Evolutionary conservation across 2,113 vertebrate genomes (phyloP), one percentile per base, ranked within the genome.

Genomic region (Oplegnathus fasciatus): DNA sequence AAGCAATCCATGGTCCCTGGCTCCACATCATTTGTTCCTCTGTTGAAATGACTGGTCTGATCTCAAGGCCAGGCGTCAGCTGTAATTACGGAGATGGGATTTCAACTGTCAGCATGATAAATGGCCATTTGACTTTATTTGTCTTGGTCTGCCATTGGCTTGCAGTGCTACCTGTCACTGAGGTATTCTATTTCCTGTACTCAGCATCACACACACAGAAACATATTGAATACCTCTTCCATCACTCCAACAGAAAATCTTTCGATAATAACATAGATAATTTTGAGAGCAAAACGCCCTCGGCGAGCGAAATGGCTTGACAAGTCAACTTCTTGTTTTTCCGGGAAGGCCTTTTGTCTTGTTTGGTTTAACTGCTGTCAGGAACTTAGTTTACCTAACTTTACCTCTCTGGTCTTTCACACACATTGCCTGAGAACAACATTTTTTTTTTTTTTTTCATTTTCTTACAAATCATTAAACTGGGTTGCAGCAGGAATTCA

Each of bases 71-170:
- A 14, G 84, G 69, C 92, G 75, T 92, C 93, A 85, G 85, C 82
- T 88, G 86, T 92, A 93, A 94, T 95, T 93, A 93, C 89, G 28
- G 75, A 86, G 88, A 93, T 90, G 87, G 91, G 84, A 85, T 91
- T 94, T 89, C 86, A 88, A 69, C 87, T 86, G 93, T 93, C 93
- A 83, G 81, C 60, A 70, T 89, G 93, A 94, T 88, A 91, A 94
- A 93, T 90, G 92, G 85, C 78, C 54, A 73, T 93, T 93, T 92
- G 91, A 89, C 91, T 95, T 91, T 92, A 90, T 94, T 91, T 88
- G 88, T 91, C 91, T 92, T 64, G 82, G 82, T 22, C 78, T 58
- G 78, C 88, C 78, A 80, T 85, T 84, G 87, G 83, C 66, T 75
- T 9, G 13, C 78, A 28, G 60, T n/a, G 84, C 78, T 78, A 84